These are phyloP conservation scores for Agrotis puta DNA, from an alignment of 2,888 invertebrate species.

Conservation along the genomic window DNA sequence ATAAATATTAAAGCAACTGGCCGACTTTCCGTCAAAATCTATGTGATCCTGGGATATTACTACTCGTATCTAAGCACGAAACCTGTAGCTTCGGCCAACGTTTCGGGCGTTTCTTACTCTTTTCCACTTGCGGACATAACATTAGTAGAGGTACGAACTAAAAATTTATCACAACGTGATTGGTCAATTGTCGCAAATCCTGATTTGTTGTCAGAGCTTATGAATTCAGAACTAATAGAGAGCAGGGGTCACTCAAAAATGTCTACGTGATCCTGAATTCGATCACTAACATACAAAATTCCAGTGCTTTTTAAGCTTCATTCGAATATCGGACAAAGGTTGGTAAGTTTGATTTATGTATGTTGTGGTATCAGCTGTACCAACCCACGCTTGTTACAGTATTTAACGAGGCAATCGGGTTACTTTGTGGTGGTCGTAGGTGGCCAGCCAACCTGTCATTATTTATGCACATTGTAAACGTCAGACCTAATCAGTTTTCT, in stretches of 20 bases:
- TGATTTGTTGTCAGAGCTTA: no score
- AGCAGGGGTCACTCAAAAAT: no score
- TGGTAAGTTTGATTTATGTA: constrained; percentile 40
- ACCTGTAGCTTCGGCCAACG: no score
- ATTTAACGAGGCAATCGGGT: constrained; percentile 43
- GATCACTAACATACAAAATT: neutral
- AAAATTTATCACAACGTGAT: no score
- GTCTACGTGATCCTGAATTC: constrained; percentile 3
- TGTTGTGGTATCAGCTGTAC: constrained; percentile 42
- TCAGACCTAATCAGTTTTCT: constrained; percentile 25
- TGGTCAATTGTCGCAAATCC: no score
- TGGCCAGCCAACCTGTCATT: constrained; percentile 32
- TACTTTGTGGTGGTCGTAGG: constrained; percentile 37
- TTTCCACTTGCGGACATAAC: no score
- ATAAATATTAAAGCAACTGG: constrained; percentile 8
- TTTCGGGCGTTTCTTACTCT: no score
- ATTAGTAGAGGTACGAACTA: no score
- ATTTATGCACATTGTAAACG: constrained; percentile 36
- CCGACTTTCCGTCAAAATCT: constrained; percentile 4
- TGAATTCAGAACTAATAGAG: no score
- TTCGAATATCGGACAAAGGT: constrained; percentile 16
- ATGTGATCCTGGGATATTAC: neutral
- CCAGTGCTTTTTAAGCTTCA: constrained; percentile 10
- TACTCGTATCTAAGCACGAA: no score
- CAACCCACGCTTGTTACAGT: constrained; percentile 39